Base-by-base conservation (phyloP, 1,140 invertebrate species). In the Dufourea novaeangliae region DNA sequence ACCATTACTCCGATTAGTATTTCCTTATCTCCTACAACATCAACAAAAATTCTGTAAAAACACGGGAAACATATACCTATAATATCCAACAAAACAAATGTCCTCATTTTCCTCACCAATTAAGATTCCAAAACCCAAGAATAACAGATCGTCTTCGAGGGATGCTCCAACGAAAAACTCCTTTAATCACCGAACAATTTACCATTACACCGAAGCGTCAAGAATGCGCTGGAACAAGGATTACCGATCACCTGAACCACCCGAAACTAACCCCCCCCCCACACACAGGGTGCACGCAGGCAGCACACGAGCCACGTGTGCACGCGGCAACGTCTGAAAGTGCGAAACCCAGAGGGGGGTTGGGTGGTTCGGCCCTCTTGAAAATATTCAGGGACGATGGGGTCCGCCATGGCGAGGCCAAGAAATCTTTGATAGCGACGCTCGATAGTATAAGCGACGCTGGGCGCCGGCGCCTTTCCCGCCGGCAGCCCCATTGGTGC, bases 391-490 rank as follows among this genome's bases (percentile, higher is more conserved):
- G 41, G 75, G 50, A 69, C 62, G 64, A n/a, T n/a, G n/a, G 62
- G 27, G 67, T 80, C 83, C 86, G 88, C 88, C 88, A 90, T 89
- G 80, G 86, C 83, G 79, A 90, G n/a, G 88, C 85, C 86, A 85
- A 89, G 88, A 89, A 91, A 87, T 88, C 88, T 89, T 89, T 87
- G 87, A 90, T 90, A 88, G 87, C 85, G 71, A 86, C 91, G 91
- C 88, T 92, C 91, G 88, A 92, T 92, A 92, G 89, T 88, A 83
- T 79, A 81, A n/a, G 84, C 80, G 84, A 68, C 78, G 80, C 64
- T 82, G 78, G 85, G 91, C 91, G 91, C 91, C 90, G 89, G 89
- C 88, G 88, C 84, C 84, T 86, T 85, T 86, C 76, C 67, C 83
- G n/a, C n/a, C 85, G 63, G 83, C 83, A 85, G 79, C 80, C 83